phyloP scores from a whole-genome alignment of 2,113 vertebrate species.

The Hypanus sabinus region DNA sequence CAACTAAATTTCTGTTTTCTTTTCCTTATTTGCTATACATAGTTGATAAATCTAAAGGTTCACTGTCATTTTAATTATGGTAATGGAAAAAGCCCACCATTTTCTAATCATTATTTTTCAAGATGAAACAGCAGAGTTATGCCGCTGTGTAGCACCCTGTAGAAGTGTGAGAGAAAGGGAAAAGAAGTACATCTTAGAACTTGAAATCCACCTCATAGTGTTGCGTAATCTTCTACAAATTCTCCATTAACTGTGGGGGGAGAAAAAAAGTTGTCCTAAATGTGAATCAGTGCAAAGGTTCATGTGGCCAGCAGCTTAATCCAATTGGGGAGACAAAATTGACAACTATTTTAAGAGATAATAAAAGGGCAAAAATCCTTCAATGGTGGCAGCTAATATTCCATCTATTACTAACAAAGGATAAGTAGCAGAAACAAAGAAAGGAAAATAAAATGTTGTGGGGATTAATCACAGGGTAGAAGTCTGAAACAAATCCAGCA shows the following conservation, averaged over 20 bases:
- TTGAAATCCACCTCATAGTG: not conserved
- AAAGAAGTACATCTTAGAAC: not conserved
- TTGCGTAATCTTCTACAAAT: not conserved
- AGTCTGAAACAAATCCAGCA: too few relatives aligned
- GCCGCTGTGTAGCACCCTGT: not conserved
- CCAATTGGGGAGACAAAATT: not conserved
- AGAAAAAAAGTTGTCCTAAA: not conserved
- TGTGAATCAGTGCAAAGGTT: not conserved
- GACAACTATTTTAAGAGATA: not conserved
- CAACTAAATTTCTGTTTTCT: not conserved
- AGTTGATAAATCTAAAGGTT: not conserved
- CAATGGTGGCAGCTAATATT: too few relatives aligned
- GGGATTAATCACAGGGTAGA: too few relatives aligned
- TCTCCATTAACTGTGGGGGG: not conserved
- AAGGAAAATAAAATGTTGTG: too few relatives aligned
- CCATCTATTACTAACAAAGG: too few relatives aligned
- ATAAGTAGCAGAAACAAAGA: too few relatives aligned
- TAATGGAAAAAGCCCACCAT: not conserved
- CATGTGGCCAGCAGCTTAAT: not conserved
- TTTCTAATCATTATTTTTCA: not conserved
- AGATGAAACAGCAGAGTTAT: not conserved
- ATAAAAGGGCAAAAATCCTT: too few relatives aligned
- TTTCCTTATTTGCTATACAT: not conserved
- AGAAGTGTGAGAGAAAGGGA: not conserved
- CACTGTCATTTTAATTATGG: not conserved